Base-by-base conservation (phyloP, 2,888 invertebrate species). In the Baccha elongata region DNA sequence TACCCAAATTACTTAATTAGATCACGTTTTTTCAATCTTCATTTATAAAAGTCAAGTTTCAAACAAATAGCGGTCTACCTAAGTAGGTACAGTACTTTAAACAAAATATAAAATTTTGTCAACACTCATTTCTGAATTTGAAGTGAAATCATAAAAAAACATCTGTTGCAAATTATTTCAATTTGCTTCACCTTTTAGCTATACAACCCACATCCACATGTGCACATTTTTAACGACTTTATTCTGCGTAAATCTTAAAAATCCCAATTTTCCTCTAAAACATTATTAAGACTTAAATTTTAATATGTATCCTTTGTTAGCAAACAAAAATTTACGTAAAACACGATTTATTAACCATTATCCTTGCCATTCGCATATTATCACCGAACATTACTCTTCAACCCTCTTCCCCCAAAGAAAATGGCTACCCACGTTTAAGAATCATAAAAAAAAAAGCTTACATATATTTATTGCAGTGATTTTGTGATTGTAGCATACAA, bases 361-460 rank as follows among this genome's bases (percentile, higher is more conserved):
- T 72, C 72, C 65, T 32, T n/a, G n/a, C 35, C 17, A 72, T 72
- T 67, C 67, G 46, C 60, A 72, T 67, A 50, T 48, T 46, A 37
- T 68, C 37, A 15, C 37, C 35, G 35, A 52, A n/a, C 46, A 62
- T 64, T 15, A 72, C 15, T 35, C 50, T 52, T 46, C 23, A 21
- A 35, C 52, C 40, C 44, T 8, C 29, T 8, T 5, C 23, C 23
- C 3, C 3, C 23, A 23, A 23, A 23, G 5, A 23, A 23, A 32
- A 46, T 55, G 15, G 19, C 48, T 23, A 17, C 10, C 46, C 69
- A 75, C 68, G 44, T 62, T 67, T 26, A 5, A 29, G 64, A 68
- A 37, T 17, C 73, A 64, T 80, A 80, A 80, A 73, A 65, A n/a
- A n/a, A n/a, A n/a, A n/a, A 50, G 29, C 29, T 5, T 29, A 50